Conservation (phyloP, 2,113 vertebrate genomes). For the Bathybates hornii region DNA sequence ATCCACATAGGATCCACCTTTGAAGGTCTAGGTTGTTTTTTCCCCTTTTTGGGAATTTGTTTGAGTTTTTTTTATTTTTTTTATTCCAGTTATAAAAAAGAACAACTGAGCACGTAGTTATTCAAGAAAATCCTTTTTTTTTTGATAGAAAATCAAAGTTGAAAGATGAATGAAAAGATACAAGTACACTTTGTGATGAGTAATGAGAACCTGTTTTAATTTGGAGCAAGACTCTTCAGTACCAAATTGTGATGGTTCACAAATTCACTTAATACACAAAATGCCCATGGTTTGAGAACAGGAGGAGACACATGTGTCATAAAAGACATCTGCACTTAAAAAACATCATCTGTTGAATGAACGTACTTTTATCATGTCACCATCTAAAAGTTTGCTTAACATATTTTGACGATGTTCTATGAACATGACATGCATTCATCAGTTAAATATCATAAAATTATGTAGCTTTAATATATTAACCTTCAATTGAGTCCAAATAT, state of each 20-base stretch:
- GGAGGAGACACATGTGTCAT: not conserved
- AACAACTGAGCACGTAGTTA: not conserved
- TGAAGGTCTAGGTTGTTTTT: not conserved
- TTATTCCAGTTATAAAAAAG: not conserved
- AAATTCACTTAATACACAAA: not conserved
- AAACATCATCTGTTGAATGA: not conserved
- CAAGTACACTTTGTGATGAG: not conserved
- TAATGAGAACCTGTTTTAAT: not conserved
- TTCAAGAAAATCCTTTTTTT: not conserved
- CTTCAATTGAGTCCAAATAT: not conserved
- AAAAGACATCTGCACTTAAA: not conserved
- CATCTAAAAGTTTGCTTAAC: not conserved
- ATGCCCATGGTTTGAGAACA: not conserved
- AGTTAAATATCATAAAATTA: not conserved
- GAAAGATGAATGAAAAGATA: not conserved
- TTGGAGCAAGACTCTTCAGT: not conserved
- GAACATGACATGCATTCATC: not conserved
- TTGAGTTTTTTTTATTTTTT: rapidly evolving
- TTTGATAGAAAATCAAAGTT: not conserved
- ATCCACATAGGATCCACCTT: not conserved
- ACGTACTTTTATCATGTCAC: not conserved
- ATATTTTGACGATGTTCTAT: not conserved
- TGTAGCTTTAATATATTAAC: not conserved
- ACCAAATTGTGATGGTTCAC: not conserved
- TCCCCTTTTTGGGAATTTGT: not conserved